Conservation (phyloP, 2,113 vertebrate species). For the Stegastes partitus region DNA sequence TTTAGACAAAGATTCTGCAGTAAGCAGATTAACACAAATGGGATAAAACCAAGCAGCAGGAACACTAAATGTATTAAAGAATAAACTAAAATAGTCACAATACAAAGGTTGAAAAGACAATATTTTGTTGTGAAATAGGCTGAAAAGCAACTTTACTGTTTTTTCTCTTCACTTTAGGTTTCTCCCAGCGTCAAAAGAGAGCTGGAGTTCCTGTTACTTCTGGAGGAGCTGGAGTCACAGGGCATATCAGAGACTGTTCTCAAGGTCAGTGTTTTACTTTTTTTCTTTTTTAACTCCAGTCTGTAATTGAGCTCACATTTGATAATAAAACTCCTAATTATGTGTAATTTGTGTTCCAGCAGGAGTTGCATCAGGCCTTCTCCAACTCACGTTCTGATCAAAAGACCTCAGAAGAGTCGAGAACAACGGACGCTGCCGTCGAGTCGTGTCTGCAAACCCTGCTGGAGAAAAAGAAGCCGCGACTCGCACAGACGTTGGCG, state of each 20-base stretch:
- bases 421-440: conserved; percentile 62
- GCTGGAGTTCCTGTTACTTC: conserved; percentile 91
- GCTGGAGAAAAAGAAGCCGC: conserved; percentile 84
- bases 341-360: conserved; percentile 22
- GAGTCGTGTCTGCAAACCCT: conserved; percentile 86
- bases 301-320: background rate
- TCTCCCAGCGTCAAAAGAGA: conserved; percentile 82
- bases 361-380: conserved; percentile 91
- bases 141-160: background rate
- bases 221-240: conserved; percentile 89
- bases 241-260: conserved; percentile 84
- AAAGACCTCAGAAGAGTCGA: conserved; percentile 57
- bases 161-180: conserved; percentile 62
- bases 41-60: no score
- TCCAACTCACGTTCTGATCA: conserved; percentile 61
- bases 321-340: background rate
- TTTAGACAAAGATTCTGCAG: no score
- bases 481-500: conserved; percentile 86
- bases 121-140: background rate
- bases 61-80: no score
- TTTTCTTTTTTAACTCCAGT: background rate
- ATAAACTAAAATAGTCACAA: no score
- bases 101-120: no score
- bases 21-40: no score
- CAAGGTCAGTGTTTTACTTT: conserved; percentile 77